Percentiles rank a stretch among this genome's conserved stretches.
These are phyloP conservation scores for Elachura formosa DNA, from an alignment of 2,113 vertebrate species.

Conservation along the genomic window DNA sequence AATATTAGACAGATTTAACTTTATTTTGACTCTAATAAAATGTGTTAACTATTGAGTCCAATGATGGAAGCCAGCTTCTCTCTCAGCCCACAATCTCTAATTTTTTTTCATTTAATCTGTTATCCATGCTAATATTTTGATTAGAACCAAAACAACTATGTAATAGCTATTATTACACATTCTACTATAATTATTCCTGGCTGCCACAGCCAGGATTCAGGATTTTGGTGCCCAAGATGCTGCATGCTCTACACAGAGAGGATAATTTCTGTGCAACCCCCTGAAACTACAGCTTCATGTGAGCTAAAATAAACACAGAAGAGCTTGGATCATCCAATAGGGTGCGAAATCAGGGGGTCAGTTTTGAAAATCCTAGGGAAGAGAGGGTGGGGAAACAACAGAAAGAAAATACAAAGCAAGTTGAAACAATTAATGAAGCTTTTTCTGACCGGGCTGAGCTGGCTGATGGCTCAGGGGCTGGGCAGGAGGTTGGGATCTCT, in stretches of 20 bases:
- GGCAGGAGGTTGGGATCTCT: neutral
- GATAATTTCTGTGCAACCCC: neutral
- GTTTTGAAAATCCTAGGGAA: rapidly evolving
- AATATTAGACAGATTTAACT: neutral
- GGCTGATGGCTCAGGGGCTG: neutral
- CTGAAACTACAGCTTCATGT: neutral
- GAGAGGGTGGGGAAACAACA: rapidly evolving
- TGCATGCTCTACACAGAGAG: neutral
- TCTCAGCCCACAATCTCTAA: neutral
- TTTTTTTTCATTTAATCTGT: neutral
- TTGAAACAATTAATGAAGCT: neutral
- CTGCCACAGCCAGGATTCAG: neutral
- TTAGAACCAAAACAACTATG: neutral
- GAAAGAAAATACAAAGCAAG: neutral
- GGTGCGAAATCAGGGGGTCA: neutral
- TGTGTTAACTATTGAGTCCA: neutral
- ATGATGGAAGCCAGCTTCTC: neutral
- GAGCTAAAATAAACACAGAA: neutral
- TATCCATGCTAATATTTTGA: neutral
- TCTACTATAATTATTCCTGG: neutral
- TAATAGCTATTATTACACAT: neutral
- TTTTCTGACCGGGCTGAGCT: neutral
- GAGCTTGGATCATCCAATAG: neutral
- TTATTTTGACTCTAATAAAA: neutral
- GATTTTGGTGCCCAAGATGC: neutral